Percentiles rank a stretch among this genome's conserved stretches.
These are phyloP conservation scores for Luffia ferchaultella DNA, from an alignment of 2,888 invertebrate species.

Conservation along the genomic window DNA sequence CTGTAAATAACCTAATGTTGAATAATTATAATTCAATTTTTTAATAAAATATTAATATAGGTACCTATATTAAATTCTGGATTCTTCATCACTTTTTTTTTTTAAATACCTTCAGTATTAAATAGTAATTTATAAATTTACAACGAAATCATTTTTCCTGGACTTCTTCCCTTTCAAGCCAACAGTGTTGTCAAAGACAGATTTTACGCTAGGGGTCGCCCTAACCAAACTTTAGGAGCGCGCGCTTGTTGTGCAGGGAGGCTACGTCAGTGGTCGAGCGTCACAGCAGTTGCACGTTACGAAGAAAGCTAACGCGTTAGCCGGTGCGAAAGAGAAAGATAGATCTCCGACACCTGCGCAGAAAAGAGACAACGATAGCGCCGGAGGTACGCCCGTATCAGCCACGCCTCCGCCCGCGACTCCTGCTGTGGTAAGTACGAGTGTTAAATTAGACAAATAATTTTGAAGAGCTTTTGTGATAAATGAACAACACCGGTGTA, in stretches of 20 bases:
- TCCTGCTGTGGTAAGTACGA: constrained; percentile 29
- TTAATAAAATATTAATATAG: too few species aligned
- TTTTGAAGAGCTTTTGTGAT: too few species aligned
- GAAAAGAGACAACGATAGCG: constrained; percentile 21
- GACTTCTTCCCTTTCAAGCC: too few species aligned
- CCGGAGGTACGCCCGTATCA: constrained; percentile 28
- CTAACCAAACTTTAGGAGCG: constrained; percentile 70
- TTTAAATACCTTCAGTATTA: too few species aligned
- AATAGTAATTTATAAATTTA: too few species aligned
- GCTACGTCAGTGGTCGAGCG: constrained; percentile 70
- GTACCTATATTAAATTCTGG: too few species aligned
- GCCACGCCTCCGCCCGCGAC: constrained; percentile 46
- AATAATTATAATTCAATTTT: too few species aligned
- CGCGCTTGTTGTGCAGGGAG: constrained; percentile 73
- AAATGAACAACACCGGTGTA: too few species aligned
- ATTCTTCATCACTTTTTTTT: too few species aligned
- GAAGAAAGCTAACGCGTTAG: constrained; percentile 82
- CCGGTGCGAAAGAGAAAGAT: constrained; percentile 59
- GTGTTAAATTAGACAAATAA: too few species aligned
- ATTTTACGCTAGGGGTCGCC: constrained; percentile 56
- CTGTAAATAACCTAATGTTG: too few species aligned
- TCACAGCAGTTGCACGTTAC: constrained; percentile 72
- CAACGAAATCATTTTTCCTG: too few species aligned
- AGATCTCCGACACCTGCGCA: constrained; percentile 32
- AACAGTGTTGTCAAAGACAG: constrained; percentile 25